Evolutionary conservation across 1,140 invertebrate genomes (phyloP), one percentile per base, ranked within the genome.

Genomic region (Meteorus sp.): DNA sequence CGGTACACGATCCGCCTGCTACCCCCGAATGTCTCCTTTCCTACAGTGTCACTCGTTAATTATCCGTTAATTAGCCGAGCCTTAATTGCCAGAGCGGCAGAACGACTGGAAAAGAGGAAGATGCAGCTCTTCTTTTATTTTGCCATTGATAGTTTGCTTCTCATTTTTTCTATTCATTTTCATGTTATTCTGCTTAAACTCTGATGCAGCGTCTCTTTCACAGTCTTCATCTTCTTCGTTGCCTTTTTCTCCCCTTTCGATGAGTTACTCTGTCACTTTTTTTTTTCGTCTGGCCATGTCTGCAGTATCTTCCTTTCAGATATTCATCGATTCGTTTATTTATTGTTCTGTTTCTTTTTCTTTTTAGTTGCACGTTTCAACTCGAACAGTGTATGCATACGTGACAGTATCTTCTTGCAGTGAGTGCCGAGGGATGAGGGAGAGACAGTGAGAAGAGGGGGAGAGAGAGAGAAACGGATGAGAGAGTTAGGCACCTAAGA

Each of bases 11-110:
- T 11, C 27, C 31, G n/a, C 17, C 27, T 20, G 41, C 22, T 23
- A 13, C 45, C 54, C 50, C 55, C 63, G 64, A 59, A 72, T 62
- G 65, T 73, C 73, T 74, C 66, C 69, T 73, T 74, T 66, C 67
- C 61, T n/a, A 56, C 68, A 73, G 75, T 76, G 75, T 76, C 73
- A 76, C 67, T 67, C 76, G 67, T 78, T 79, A 78, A 80, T 80
- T 80, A 78, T 70, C 67, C 71, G 67, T 78, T 80, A 78, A 79
- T 79, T 78, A 78, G 73, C 68, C 65, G 63, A 64, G 62, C 64
- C 71, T 74, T 74, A 76, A 76, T 77, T 77, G 72, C 68, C 59
- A 65, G 62, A 56, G 54, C 59, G 61, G 58, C 56, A 66, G 62
- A 57, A 56, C 48, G 61, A 52, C 52, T 56, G 44, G 31, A 37